phyloP scores from a whole-genome alignment of 2,113 vertebrate species.

The Serinus canaria region DNA sequence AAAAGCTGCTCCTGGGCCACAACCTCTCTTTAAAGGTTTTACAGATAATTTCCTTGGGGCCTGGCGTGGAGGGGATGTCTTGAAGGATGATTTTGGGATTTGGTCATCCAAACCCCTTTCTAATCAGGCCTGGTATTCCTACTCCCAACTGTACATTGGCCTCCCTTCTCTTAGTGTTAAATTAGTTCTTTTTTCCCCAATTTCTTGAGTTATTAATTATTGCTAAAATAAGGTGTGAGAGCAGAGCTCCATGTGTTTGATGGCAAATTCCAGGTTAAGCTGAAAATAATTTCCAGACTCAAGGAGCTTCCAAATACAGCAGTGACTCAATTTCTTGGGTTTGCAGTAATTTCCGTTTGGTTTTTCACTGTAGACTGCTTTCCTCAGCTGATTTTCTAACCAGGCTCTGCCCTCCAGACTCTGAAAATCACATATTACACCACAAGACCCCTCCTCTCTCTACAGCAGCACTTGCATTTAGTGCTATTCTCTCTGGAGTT shows the following conservation, averaged over 20 bases:
- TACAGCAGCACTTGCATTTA: not conserved
- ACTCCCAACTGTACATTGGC: no score
- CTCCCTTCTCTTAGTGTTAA: not conserved
- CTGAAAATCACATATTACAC: not conserved
- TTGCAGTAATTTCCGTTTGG: not conserved
- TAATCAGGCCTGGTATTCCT: not conserved
- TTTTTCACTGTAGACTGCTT: not conserved
- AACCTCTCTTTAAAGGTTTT: not conserved
- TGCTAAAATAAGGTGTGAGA: not conserved
- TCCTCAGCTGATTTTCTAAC: not conserved
- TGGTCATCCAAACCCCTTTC: not conserved
- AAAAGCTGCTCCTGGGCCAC: not conserved
- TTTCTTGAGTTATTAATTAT: not conserved
- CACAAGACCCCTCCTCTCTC: not conserved
- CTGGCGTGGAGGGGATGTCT: fast-evolving
- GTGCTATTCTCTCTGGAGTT: not conserved
- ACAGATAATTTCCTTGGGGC: not conserved
- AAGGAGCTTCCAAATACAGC: not conserved
- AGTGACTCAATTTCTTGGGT: not conserved
- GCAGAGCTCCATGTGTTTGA: not conserved
- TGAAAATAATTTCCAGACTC: not conserved
- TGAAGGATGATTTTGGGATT: not conserved
- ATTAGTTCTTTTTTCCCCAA: not conserved
- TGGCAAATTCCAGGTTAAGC: not conserved
- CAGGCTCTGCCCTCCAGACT: not conserved